phyloP scores from a whole-genome alignment of 2,888 invertebrate genomes.

The Apamea sordens region DNA sequence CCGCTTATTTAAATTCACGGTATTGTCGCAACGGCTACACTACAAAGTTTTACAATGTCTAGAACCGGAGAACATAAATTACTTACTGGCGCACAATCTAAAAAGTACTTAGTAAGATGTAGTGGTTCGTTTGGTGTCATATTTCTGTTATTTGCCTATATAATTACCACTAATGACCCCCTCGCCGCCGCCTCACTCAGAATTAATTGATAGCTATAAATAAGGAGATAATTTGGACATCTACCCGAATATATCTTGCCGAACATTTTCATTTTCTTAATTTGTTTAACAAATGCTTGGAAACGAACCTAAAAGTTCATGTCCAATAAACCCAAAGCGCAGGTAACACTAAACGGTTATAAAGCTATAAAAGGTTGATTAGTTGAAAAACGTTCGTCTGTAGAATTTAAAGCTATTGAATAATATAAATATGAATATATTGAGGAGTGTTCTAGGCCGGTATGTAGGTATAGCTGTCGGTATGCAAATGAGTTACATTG shows the following conservation, averaged over 20 bases:
- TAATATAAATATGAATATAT: conserved; percentile 41
- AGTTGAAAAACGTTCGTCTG: conserved; percentile 44
- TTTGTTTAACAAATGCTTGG: conserved; percentile 58
- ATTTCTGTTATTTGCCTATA: conserved; percentile 71
- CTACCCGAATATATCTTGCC: conserved; percentile 60
- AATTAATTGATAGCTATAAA: conserved; percentile 75
- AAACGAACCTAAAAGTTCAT: conserved; percentile 51
- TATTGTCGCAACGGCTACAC: conserved; percentile 65
- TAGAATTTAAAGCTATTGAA: conserved; percentile 35
- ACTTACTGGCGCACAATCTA: conserved; percentile 60
- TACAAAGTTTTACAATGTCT: conserved; percentile 66
- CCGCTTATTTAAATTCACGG: conserved; percentile 70
- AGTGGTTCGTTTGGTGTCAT: conserved; percentile 66
- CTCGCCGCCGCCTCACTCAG: conserved; percentile 53
- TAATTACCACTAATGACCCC: conserved; percentile 67
- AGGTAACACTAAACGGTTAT: conserved; percentile 63
- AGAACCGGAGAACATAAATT: conserved; percentile 62
- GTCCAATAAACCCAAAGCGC: conserved; percentile 62
- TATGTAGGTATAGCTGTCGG: conserved; percentile 35
- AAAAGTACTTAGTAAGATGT: conserved; percentile 61
- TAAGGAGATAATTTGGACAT: conserved; percentile 71
- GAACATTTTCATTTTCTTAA: conserved; percentile 64
- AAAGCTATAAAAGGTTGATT: conserved; percentile 65
- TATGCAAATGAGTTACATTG: conserved; percentile 64
- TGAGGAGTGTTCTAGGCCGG: conserved; percentile 26